These are phyloP conservation scores for Simalia tracyae DNA, from an alignment of 2,797 vertebrate genomes.

Conservation along the genomic window DNA sequence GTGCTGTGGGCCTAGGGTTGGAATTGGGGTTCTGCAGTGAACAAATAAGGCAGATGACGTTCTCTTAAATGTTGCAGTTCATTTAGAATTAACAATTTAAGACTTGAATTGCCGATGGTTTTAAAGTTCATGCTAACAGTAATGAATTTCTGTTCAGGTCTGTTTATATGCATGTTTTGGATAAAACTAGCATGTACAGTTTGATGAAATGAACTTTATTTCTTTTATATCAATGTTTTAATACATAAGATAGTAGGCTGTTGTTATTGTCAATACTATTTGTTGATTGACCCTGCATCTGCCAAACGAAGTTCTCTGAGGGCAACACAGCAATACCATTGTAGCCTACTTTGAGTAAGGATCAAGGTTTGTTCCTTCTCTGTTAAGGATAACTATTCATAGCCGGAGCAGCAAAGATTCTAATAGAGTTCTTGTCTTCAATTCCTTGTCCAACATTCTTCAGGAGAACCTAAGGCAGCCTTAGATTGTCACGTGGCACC, in stretches of 20 bases:
- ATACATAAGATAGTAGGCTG: neutral
- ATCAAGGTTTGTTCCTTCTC: neutral
- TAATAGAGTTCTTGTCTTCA: neutral
- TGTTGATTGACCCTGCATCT: neutral
- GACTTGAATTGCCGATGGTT: neutral
- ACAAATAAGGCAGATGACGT: neutral
- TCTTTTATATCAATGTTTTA: neutral
- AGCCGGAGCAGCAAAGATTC: neutral
- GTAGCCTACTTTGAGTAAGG: neutral
- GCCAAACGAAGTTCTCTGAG: neutral
- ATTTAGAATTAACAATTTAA: neutral
- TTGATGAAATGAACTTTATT: neutral
- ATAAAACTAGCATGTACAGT: neutral
- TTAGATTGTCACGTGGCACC: neutral
- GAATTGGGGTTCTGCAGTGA: constrained; percentile 87
- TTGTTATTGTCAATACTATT: neutral
- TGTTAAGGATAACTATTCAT: neutral
- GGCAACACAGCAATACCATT: neutral
- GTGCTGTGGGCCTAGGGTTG: constrained; percentile 90
- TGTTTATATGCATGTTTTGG: neutral
- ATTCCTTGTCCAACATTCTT: neutral
- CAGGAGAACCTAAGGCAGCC: neutral
- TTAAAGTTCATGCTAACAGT: neutral
- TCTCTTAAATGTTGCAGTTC: neutral
- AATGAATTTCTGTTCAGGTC: neutral